Evolutionary conservation across 2,113 vertebrate genomes (phyloP).

Genomic region (Trematocara nigrifrons): DNA sequence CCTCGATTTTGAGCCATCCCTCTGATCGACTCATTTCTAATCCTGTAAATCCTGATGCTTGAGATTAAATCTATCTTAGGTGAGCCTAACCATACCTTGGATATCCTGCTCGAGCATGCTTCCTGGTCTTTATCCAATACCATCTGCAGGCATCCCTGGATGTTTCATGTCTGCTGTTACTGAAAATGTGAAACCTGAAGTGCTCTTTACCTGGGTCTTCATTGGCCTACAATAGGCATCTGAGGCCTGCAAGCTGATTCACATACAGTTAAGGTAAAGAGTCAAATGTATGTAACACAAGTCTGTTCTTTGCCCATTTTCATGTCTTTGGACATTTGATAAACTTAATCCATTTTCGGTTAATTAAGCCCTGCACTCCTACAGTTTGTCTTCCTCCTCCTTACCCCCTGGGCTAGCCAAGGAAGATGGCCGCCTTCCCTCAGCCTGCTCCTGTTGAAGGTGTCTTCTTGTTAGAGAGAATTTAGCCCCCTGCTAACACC

Average conservation of each 20-base stretch:
- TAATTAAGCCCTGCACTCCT: not conserved
- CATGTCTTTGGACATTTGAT: not conserved
- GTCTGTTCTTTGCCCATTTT: not conserved
- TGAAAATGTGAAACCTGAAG: not conserved
- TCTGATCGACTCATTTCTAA: not conserved
- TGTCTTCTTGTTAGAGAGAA: not conserved
- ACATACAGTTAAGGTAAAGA: not conserved
- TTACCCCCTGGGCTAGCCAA: not conserved
- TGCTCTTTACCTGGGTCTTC: not conserved
- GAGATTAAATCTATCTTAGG: not conserved
- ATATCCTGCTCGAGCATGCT: not conserved
- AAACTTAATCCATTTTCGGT: not conserved
- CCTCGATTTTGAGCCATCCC: not conserved
- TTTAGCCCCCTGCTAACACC: not conserved
- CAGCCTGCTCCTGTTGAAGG: not conserved
- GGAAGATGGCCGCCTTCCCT: not conserved
- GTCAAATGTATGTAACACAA: not conserved
- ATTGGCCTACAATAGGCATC: not conserved
- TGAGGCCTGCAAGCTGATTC: not conserved
- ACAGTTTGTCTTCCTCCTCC: not conserved
- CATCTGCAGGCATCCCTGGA: not conserved
- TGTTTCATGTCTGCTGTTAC: not conserved
- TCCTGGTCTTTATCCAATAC: not conserved
- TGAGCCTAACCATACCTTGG: not conserved
- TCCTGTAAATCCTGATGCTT: not conserved